Conservation (phyloP, 2,797 vertebrate species). For the Masticophis lateralis region DNA sequence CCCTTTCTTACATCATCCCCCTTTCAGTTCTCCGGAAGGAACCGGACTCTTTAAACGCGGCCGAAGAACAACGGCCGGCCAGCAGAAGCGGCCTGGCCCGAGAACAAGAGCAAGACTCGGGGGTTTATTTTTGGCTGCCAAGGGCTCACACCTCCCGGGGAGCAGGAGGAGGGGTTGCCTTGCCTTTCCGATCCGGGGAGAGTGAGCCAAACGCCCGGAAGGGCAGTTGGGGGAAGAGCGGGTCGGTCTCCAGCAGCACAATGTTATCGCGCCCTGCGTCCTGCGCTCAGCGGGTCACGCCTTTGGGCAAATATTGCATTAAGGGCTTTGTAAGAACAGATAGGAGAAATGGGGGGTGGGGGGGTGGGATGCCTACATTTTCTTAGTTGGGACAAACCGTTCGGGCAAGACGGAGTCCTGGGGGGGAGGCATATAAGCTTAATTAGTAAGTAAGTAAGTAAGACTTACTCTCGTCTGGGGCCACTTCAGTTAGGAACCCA, state of each 20-base stretch:
- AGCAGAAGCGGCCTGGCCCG: not conserved
- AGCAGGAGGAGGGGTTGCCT: not conserved
- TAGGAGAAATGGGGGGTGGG: constrained; percentile 29
- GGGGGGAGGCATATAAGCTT: no score
- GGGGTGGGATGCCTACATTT: no score
- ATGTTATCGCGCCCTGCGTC: constrained; percentile 69
- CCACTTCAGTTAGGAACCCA: not conserved
- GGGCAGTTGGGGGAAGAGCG: constrained; percentile 63
- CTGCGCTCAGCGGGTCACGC: constrained; percentile 66
- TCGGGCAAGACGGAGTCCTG: not conserved
- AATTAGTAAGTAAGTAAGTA: no score
- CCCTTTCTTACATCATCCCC: not conserved
- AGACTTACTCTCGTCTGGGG: not conserved
- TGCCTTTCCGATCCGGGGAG: constrained; percentile 9
- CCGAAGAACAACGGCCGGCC: not conserved
- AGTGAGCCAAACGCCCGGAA: constrained; percentile 51
- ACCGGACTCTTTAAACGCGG: not conserved
- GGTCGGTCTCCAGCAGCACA: constrained; percentile 60
- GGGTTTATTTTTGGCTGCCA: not conserved
- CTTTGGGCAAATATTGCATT: constrained; percentile 70
- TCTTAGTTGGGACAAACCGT: not conserved
- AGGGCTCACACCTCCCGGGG: not conserved
- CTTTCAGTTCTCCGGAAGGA: not conserved
- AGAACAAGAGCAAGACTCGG: not conserved
- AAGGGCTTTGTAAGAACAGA: constrained; percentile 66